Evolutionary conservation across 2,888 invertebrate genomes (phyloP), one percentile per base, ranked within the genome.

Genomic region (Dicycla oo): DNA sequence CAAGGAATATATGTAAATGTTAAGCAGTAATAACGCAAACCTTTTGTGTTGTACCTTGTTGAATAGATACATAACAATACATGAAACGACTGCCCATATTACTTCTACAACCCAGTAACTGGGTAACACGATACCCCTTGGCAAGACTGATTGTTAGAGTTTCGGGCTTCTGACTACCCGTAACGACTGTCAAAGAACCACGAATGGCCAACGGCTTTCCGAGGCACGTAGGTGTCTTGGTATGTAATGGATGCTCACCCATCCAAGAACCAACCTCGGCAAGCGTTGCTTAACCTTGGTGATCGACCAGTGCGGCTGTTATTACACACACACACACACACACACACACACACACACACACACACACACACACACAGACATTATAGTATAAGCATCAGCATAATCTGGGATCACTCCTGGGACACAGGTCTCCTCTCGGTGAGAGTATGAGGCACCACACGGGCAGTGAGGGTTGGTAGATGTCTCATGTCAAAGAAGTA

Each of bases 1-100:
- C 23, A 23, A 64, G 7, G 62, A 51, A 62, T 71, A 73, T 73
- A 81, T 77, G 26, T 73, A 68, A 76, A 81, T 73, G 43, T 38
- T 18, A 69, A 73, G 60, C 66, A 63, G 65, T 57, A 60, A 67
- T 77, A 81, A 69, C 67, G 47, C 18, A 54, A 62, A 65, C 73
- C 78, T 62, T 80, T 80, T 76, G 73, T 77, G 30, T 53, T 68
- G 40, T 68, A 61, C 65, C 47, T 71, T 49, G 45, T 45, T 69
- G 53, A 72, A 71, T n/a, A n/a, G n/a, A n/a, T 81, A 77, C 56
- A 76, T 66, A 69, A 47, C 23, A 15, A 61, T 18, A 40, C 15
- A 58, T 18, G 15, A 10, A 58, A 18, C 1, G 18, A 23, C 18
- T 40, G 11, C 23, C 38, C n/a, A n/a, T 34, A 30, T 13, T 20